Evolutionary conservation across 2,113 vertebrate genomes (phyloP).

Genomic region (Tenrec ecaudatus): DNA sequence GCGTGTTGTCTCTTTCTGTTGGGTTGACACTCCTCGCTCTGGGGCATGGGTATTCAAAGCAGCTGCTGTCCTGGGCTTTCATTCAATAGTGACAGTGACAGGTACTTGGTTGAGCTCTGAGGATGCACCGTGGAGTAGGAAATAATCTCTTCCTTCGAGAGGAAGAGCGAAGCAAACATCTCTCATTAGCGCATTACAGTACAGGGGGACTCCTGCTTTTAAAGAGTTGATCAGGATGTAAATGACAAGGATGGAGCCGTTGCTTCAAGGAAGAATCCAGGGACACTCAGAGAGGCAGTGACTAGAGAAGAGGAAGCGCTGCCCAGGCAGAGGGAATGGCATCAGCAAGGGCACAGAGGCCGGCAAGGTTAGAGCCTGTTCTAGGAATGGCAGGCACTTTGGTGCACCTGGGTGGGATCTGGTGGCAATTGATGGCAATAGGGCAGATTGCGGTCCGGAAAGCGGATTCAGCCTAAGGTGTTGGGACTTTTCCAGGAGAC

Average conservation of each 20-base stretch:
- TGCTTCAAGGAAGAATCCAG: background rate
- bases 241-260: background rate
- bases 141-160: constrained; percentile 36
- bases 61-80: background rate
- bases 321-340: background rate
- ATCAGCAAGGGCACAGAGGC: constrained; percentile 13
- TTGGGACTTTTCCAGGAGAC: background rate
- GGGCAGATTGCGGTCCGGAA: background rate
- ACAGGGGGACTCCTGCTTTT: background rate
- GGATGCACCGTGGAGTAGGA: background rate
- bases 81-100: background rate
- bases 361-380: background rate
- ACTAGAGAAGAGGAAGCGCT: background rate
- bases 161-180: background rate
- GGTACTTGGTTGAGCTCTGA: background rate
- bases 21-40: background rate
- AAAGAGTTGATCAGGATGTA: background rate
- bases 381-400: background rate
- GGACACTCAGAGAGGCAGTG: constrained; percentile 13
- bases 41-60: background rate
- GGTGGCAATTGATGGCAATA: background rate
- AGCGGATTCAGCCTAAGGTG: background rate
- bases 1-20: background rate
- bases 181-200: background rate
- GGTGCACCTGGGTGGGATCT: fast-evolving